Evolutionary conservation across 2,797 vertebrate genomes (phyloP), one percentile per base, ranked within the genome.

Genomic region (Acipenser oxyrinchus): DNA sequence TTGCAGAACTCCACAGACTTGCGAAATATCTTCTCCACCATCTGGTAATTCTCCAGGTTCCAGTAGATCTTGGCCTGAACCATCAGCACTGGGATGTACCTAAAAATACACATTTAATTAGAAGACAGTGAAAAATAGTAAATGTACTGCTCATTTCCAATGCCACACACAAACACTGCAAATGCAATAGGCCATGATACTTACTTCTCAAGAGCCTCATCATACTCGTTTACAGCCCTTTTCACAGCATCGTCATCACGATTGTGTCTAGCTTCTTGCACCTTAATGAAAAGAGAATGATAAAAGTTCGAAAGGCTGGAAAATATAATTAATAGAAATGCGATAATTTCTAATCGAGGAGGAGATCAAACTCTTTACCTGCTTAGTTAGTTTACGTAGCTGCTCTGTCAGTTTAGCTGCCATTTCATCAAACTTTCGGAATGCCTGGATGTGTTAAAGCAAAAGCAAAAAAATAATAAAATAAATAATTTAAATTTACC

Each of bases 41-140:
- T 89, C 49, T 87, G 75, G 69, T 95, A 98, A 79, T 97, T 95
- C 76, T 96, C 96, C 70, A 92, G 85, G 79, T 96, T 95, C 96
- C 96, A 98, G 77, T 97, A 98, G 82, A 98, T 96, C 79, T 93
- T 96, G 8, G 95, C 91, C 79, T 98, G 95, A n/a, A 93, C 93
- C 95, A 98, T 98, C 70, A 98, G 80, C 23, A 97, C 89, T 1
- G 94, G 93, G 9, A 97, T 82, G 50, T 97, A 98, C 75, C 91
- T 93, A 75, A 6, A 6, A 63, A 13, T 37, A 37, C 37, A 37
- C 3, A 5, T 23, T 10, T 37, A 64, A 48, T n/a, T 37, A 7
- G 10, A 23, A n/a, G n/a, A 6, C 48, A 64, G 50, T 9, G 48
- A 7, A 8, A 37, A 37, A 60, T 37, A 37, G 37, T 37, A 6